Percentiles rank a stretch among this genome's conserved stretches.
These are phyloP conservation scores for Mirounga angustirostris DNA, from an alignment of 2,113 vertebrate species.

Conservation along the genomic window DNA sequence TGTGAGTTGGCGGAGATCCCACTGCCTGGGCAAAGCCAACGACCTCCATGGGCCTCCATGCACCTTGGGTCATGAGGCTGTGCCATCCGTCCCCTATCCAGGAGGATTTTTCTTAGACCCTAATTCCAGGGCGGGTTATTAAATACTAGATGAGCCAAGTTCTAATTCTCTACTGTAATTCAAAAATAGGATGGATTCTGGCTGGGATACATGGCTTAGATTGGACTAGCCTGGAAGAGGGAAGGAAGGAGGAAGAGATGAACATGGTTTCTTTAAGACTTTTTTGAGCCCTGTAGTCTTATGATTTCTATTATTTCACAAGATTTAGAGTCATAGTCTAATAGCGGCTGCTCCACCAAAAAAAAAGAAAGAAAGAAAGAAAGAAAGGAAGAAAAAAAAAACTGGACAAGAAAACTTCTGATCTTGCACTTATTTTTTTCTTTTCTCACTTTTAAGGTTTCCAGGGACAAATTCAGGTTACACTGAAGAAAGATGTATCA, in stretches of 20 bases:
- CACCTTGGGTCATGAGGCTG: background rate
- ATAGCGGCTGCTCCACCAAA: background rate
- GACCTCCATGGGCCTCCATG: background rate
- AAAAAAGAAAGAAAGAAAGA: too few species aligned
- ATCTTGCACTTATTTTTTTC: constrained; percentile 1
- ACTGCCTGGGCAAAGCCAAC: background rate
- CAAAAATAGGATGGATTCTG: constrained; percentile 73
- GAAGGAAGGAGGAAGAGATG: background rate
- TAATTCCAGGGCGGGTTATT: constrained; percentile 55
- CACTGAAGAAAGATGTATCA: background rate
- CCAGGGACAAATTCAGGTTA: background rate
- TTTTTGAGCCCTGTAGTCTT: background rate
- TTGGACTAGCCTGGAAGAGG: background rate
- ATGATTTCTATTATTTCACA: constrained; percentile 28
- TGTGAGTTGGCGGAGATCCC: background rate
- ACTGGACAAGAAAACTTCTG: background rate
- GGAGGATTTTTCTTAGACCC: constrained; percentile 55
- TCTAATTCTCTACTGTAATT: constrained; percentile 50
- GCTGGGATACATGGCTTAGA: constrained; percentile 30
- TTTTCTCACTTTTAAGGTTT: constrained; percentile 47
- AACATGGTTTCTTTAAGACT: background rate
- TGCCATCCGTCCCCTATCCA: background rate
- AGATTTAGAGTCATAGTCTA: background rate
- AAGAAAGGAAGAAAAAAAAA: background rate
- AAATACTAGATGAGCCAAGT: constrained; percentile 51